These are phyloP conservation scores for Eupristina koningsbergeri DNA, from an alignment of 1,140 invertebrate genomes.

Conservation along the genomic window DNA sequence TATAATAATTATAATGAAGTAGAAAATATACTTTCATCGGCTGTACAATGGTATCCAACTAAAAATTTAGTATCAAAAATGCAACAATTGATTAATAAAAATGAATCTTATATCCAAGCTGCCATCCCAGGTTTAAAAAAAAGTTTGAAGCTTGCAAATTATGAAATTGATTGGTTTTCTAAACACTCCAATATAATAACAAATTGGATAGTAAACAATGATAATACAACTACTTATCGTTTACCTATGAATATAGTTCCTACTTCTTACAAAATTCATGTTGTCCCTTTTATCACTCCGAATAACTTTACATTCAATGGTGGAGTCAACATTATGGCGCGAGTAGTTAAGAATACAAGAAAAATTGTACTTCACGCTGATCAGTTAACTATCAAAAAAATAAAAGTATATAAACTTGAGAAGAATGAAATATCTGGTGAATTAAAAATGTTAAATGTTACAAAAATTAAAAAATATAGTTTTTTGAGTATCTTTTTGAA, in stretches of 20 bases:
- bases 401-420: not conserved
- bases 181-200: slow-evolving; percentile 37
- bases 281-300: slow-evolving; percentile 30
- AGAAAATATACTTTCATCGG: slow-evolving; percentile 51
- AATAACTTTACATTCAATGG: slow-evolving; percentile 73
- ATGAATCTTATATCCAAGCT: not conserved
- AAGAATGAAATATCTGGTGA: not conserved
- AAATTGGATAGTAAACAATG: slow-evolving; percentile 47
- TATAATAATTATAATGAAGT: slow-evolving; percentile 51
- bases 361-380: slow-evolving; percentile 75
- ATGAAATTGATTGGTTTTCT: slow-evolving; percentile 55
- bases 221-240: slow-evolving; percentile 50
- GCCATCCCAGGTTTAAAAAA: not conserved
- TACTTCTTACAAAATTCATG: slow-evolving; percentile 49
- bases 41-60: slow-evolving; percentile 56
- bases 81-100: slow-evolving; percentile 49
- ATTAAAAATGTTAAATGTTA: not conserved
- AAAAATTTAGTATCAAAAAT: slow-evolving; percentile 50
- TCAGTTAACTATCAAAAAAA: slow-evolving; percentile 18
- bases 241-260: slow-evolving; percentile 57
- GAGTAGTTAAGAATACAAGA: slow-evolving; percentile 64
- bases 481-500: slow-evolving; percentile 24
- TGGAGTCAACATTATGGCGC: slow-evolving; percentile 68
- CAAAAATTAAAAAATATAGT: slow-evolving; percentile 15
- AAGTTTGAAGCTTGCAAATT: slow-evolving; percentile 53